Evolutionary conservation across 1,140 invertebrate species (phyloP), one percentile per base, ranked within the genome.

Genomic region (Drosophila auraria): DNA sequence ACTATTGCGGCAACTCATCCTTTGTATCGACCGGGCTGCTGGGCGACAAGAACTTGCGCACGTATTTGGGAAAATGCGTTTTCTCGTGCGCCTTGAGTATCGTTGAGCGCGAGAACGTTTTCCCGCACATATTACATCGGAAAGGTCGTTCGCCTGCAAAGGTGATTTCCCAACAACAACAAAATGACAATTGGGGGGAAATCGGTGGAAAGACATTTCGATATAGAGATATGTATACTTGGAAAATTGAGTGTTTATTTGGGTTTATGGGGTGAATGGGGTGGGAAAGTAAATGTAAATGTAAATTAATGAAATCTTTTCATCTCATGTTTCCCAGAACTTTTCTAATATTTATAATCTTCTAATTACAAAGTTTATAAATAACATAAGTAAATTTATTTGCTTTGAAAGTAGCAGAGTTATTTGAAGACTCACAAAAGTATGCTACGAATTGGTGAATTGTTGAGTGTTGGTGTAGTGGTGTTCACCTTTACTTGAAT

Each of bases 1-100:
- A 93, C 94, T 95, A 95, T 93, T 96, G 95, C 80, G 96, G 96
- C 93, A 95, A 96, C 93, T 97, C 96, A 92, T 96, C 96, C 87
- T 96, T 95, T 58, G 96, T 96, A 84, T 97, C 96, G 80, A 97
- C 95, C 63, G 96, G 96, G 91, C 96, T 97, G 75, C 96, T 97
- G 73, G 97, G 96, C 78, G 97, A 97, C 82, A 97, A 94, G 94
- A 96, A 97, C 94, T 97, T 97, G 69, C 96, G 94, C 82, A 97
- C 96, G 93, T 97, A 97, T 94, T 97, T 97, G 65, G 97, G 97
- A 94, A 97, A 97, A 94, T 98, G 97, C 78, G 97, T 97, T 94
- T 98, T 98, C 93, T 98, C 97, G 93, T 98, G 97, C 79, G 97
- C 97, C 93, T 98, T 98, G 70, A 98, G 94, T 93, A 98, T 98